Evolutionary conservation across 2,797 vertebrate genomes (phyloP).

Genomic region (Cercopithecus mitis): DNA sequence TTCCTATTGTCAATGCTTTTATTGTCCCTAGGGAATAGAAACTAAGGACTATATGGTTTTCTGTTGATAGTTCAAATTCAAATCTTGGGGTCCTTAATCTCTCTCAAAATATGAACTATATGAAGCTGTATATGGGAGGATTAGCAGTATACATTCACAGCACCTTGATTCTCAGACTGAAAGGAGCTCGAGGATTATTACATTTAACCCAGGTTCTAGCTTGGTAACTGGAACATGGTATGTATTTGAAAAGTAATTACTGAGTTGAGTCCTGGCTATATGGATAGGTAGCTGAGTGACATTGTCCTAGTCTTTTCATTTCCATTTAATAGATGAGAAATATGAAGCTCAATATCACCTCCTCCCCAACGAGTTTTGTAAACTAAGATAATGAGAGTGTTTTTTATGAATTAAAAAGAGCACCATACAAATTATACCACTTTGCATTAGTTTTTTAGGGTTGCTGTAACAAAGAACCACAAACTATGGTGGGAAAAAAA

Average conservation of each 20-base stretch:
- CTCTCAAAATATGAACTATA: neutral
- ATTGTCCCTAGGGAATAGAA: neutral
- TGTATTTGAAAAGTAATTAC: neutral
- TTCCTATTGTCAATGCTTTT: neutral
- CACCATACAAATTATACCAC: neutral
- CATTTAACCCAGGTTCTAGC: neutral
- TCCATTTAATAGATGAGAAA: neutral
- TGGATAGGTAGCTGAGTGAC: neutral
- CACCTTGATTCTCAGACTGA: neutral
- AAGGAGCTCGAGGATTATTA: neutral
- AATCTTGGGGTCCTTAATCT: neutral
- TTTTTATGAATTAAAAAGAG: neutral
- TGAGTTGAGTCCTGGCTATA: neutral
- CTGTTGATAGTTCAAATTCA: conserved; percentile 17
- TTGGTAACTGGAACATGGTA: neutral
- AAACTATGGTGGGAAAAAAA: neutral
- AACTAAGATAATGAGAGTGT: neutral
- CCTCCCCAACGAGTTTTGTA: neutral
- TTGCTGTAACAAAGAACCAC: neutral
- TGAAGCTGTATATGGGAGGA: neutral
- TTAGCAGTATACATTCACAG: neutral
- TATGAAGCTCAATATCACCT: neutral
- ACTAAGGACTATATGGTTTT: neutral
- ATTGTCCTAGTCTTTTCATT: neutral
- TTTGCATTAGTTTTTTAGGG: neutral